phyloP scores from a whole-genome alignment of 2,113 vertebrate species.

The Lamprologus lemairii region DNA sequence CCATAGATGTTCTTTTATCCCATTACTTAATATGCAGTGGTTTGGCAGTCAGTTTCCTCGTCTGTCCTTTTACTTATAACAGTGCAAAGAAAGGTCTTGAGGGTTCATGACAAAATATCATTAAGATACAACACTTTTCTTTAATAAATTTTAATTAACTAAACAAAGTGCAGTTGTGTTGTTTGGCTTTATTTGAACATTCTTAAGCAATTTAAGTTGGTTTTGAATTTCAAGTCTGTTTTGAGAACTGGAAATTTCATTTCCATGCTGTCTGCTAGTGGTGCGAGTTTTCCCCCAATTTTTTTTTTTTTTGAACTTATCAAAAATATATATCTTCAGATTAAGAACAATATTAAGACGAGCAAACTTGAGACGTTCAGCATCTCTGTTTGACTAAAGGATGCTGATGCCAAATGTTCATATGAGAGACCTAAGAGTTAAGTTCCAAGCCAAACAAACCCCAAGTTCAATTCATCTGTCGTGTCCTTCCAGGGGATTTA shows the following conservation, averaged over 20 bases:
- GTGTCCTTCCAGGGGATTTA: constrained; percentile 21
- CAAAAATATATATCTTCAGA: constrained; percentile 6
- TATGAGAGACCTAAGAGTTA: constrained; percentile 19
- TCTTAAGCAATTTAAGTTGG: not conserved
- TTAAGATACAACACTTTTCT: not conserved
- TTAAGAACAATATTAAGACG: constrained; percentile 15
- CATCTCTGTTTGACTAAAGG: constrained; percentile 29
- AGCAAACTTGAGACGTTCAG: not conserved
- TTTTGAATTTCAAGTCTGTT: constrained; percentile 9
- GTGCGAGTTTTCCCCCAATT: not conserved
- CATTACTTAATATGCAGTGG: not conserved
- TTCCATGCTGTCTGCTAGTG: not conserved
- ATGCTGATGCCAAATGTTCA: constrained; percentile 40
- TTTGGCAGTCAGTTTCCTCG: not conserved
- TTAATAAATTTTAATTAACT: not conserved
- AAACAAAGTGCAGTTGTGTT: not conserved
- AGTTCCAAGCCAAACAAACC: constrained; percentile 61
- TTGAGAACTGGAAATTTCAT: not conserved
- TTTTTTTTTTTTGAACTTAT: not conserved
- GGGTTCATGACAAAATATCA: not conserved
- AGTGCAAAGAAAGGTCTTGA: not conserved
- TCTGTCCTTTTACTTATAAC: not conserved
- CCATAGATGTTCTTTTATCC: not conserved
- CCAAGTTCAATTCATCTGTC: constrained; percentile 23
- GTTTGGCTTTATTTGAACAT: not conserved